Evolutionary conservation across 2,888 invertebrate genomes (phyloP).

Genomic region (Nycteola revayana): DNA sequence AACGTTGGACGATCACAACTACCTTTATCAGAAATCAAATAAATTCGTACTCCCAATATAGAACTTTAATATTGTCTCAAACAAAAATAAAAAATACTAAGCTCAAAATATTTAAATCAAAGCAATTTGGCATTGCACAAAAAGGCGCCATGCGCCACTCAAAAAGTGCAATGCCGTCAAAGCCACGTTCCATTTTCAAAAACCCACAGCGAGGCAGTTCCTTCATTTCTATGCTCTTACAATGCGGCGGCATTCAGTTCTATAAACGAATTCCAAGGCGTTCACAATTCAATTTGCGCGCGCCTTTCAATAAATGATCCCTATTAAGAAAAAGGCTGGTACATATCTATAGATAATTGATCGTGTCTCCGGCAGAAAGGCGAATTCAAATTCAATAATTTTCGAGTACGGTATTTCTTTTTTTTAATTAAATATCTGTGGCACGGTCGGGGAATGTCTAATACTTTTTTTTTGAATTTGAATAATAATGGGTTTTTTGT

Average conservation of each 20-base stretch:
- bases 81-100: no score
- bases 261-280: slow-evolving; percentile 56
- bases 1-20: no score
- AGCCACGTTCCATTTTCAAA: background rate
- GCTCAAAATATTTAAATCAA: no score
- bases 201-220: slow-evolving; percentile 20
- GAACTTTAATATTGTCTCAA: no score
- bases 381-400: slow-evolving; percentile 47
- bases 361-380: slow-evolving; percentile 51
- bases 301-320: slow-evolving; percentile 38
- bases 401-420: slow-evolving; percentile 24
- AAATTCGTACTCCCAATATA: no score
- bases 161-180: background rate
- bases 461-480: slow-evolving; percentile 36
- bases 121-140: no score
- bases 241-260: slow-evolving; percentile 36
- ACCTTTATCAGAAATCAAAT: no score
- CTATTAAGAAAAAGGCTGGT: slow-evolving; percentile 65
- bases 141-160: no score
- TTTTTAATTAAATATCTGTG: slow-evolving; percentile 43
- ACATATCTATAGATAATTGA: slow-evolving; percentile 48
- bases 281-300: slow-evolving; percentile 53
- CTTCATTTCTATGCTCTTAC: slow-evolving; percentile 39
- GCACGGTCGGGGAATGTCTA: slow-evolving; percentile 30
- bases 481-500: slow-evolving; percentile 39